Conservation (phyloP, 2,888 invertebrate species). For the Ametastegia equiseti region DNA sequence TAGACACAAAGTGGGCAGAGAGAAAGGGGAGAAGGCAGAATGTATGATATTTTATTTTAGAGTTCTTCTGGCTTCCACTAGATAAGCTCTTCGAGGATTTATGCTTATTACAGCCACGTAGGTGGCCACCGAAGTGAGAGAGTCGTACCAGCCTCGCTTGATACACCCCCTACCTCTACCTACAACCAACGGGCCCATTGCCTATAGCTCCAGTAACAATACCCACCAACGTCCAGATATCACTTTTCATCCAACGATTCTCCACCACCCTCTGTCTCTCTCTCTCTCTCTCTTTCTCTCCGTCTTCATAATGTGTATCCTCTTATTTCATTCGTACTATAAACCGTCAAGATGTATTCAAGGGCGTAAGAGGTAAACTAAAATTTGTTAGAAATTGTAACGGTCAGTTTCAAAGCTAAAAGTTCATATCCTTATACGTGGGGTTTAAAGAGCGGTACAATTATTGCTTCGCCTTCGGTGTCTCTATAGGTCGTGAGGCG, state of each 20-base stretch:
- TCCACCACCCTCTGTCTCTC: neutral
- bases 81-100: constrained; percentile 75
- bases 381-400: neutral
- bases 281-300: neutral
- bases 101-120: constrained; percentile 72
- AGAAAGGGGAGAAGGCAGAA: constrained; percentile 68
- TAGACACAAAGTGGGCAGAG: constrained; percentile 39
- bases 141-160: constrained; percentile 24
- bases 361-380: neutral
- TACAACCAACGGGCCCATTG: neutral
- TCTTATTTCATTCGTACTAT: neutral
- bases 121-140: constrained; percentile 52
- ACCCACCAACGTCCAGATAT: constrained; percentile 20
- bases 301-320: neutral
- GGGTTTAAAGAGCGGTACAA: constrained; percentile 4
- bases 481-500: constrained; percentile 48
- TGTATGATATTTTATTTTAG: constrained; percentile 75
- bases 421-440: constrained; percentile 23
- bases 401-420: constrained; percentile 4
- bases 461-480: constrained; percentile 32
- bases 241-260: constrained; percentile 23
- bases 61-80: constrained; percentile 74
- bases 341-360: neutral
- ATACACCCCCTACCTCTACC: constrained; percentile 12
- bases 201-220: constrained; percentile 31